These are phyloP conservation scores for Minunthozetes semirufus DNA, from an alignment of 2,888 invertebrate genomes.

Conservation along the genomic window DNA sequence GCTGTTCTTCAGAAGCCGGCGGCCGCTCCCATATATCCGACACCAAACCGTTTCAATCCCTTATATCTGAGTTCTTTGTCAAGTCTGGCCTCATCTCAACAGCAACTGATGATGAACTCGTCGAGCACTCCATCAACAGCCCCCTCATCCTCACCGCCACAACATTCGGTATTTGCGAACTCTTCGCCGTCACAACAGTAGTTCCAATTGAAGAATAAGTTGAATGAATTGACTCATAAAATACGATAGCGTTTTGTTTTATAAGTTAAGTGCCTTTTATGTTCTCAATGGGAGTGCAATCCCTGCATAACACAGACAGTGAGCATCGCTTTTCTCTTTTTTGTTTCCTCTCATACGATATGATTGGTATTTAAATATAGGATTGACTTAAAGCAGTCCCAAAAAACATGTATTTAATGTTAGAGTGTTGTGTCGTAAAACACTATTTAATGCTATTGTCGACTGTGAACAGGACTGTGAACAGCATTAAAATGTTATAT, in stretches of 20 bases:
- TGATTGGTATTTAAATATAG: neutral
- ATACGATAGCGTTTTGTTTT: conserved; percentile 5
- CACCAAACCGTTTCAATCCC: conserved; percentile 31
- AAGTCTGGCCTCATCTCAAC: conserved; percentile 15
- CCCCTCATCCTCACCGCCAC: conserved; percentile 10
- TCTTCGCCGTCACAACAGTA: conserved; percentile 6
- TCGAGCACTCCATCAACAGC: neutral
- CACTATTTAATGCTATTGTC: too few species aligned
- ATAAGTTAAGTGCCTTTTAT: conserved; percentile 18
- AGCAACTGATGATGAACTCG: conserved; percentile 14
- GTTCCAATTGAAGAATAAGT: neutral
- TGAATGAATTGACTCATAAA: neutral
- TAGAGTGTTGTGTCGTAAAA: neutral
- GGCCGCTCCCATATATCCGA: conserved; percentile 9
- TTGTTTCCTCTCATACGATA: neutral
- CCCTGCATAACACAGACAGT: neutral
- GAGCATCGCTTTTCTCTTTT: neutral
- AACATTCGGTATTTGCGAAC: neutral
- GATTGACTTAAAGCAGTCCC: neutral
- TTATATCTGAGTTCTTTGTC: conserved; percentile 31
- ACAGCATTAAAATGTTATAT: neutral
- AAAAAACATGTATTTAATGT: conserved; percentile 6
- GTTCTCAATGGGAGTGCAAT: conserved; percentile 23
- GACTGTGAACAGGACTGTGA: too few species aligned
- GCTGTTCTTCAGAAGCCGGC: conserved; percentile 36